phyloP scores from a whole-genome alignment of 1,140 invertebrate species.

The Solen grandis region DNA sequence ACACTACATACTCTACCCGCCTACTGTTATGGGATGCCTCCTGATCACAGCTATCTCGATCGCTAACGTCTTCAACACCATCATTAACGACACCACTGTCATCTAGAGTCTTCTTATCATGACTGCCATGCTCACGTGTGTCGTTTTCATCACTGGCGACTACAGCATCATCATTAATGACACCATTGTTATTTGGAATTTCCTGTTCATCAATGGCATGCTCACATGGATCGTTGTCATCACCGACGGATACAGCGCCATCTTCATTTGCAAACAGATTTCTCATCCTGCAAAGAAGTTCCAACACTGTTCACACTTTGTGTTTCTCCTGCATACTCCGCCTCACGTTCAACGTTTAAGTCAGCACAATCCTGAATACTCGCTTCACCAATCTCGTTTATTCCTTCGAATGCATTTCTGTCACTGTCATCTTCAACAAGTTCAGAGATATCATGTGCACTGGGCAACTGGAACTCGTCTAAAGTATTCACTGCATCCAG shows the following conservation, averaged over 20 bases:
- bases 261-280: neutral
- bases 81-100: too few species aligned
- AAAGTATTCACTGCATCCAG: neutral
- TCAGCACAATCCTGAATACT: neutral
- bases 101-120: too few species aligned
- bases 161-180: neutral
- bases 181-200: neutral
- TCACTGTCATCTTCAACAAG: neutral
- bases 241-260: neutral
- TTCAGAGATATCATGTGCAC: neutral
- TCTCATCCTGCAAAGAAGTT: neutral
- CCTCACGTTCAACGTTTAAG: neutral
- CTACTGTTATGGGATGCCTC: neutral
- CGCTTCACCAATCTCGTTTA: neutral
- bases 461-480: neutral
- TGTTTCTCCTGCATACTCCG: neutral
- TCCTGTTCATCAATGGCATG: too few species aligned
- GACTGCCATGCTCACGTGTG: conserved; percentile 6
- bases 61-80: too few species aligned
- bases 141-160: neutral
- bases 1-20: neutral
- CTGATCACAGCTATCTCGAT: neutral
- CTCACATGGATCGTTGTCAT: neutral
- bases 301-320: neutral
- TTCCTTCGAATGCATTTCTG: neutral